phyloP scores from a whole-genome alignment of 2,888 invertebrate genomes.

The Sminthurides aquaticus region DNA sequence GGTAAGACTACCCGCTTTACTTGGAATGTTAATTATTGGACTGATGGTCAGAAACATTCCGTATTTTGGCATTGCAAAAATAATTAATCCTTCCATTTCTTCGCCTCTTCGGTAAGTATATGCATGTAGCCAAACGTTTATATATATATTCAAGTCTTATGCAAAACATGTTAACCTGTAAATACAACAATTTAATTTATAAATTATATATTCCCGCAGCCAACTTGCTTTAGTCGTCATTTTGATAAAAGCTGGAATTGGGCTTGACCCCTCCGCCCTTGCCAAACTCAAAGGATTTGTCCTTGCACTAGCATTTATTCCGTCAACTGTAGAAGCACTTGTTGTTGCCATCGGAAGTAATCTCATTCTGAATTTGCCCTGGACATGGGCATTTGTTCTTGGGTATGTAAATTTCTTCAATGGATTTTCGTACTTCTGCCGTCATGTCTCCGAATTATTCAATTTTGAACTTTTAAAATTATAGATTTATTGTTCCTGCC shows the following conservation, averaged over 20 bases:
- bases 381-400: slow-evolving; percentile 55
- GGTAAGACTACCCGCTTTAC: slow-evolving; percentile 73
- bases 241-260: slow-evolving; percentile 58
- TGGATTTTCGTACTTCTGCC: too few relatives aligned
- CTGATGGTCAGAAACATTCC: slow-evolving; percentile 55
- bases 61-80: slow-evolving; percentile 18
- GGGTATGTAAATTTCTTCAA: too few relatives aligned
- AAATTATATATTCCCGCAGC: slow-evolving; percentile 46
- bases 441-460: too few relatives aligned
- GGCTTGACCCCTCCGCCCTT: slow-evolving; percentile 56
- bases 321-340: slow-evolving; percentile 56
- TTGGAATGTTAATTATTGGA: slow-evolving; percentile 80
- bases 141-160: slow-evolving; percentile 1
- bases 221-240: slow-evolving; percentile 59
- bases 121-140: background rate
- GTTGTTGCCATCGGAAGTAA: slow-evolving; percentile 52
- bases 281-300: slow-evolving; percentile 53
- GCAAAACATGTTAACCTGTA: background rate
- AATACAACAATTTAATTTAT: background rate
- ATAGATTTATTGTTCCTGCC: slow-evolving; percentile 58
- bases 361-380: slow-evolving; percentile 55
- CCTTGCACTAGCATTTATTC: slow-evolving; percentile 54
- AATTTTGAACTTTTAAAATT: too few relatives aligned
- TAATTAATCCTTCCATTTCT: slow-evolving; percentile 20
- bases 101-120: slow-evolving; percentile 22